Conservation (phyloP, 2,888 invertebrate genomes). For the Aradus depressus region DNA sequence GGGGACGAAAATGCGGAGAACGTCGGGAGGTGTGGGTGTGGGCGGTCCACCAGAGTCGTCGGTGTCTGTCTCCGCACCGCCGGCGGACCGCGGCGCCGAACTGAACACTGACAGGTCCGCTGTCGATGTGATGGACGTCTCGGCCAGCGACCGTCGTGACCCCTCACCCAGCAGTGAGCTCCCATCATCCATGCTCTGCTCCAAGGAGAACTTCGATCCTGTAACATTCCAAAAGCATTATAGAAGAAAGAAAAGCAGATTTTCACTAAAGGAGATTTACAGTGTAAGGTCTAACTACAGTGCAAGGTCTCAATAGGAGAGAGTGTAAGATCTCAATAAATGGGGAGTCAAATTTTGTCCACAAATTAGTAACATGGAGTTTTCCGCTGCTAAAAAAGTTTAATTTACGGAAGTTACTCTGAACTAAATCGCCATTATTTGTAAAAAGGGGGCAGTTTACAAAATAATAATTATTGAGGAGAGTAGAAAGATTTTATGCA, state of each 20-base stretch:
- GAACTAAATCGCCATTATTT: too few relatives aligned
- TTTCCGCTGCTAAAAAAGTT: too few relatives aligned
- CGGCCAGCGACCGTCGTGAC: slow-evolving; percentile 66
- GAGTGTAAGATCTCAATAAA: not conserved
- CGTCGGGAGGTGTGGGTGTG: slow-evolving; percentile 53
- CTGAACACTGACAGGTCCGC: slow-evolving; percentile 72
- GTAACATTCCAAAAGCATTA: slow-evolving; percentile 28
- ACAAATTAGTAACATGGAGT: too few relatives aligned
- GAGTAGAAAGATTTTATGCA: too few relatives aligned
- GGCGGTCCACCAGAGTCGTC: slow-evolving; percentile 49
- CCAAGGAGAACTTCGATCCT: slow-evolving; percentile 54
- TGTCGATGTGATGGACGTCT: slow-evolving; percentile 73
- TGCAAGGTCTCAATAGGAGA: not conserved
- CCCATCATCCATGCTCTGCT: slow-evolving; percentile 55
- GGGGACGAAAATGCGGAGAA: slow-evolving; percentile 67
- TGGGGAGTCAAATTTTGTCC: not conserved
- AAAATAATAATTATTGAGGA: too few relatives aligned
- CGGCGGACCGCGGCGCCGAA: slow-evolving; percentile 55
- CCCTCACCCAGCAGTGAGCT: slow-evolving; percentile 55
- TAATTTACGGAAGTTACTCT: too few relatives aligned
- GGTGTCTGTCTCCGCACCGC: slow-evolving; percentile 63
- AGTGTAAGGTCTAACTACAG: not conserved
- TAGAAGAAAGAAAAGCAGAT: not conserved
- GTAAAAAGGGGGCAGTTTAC: too few relatives aligned
- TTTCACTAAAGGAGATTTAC: not conserved